Conservation (phyloP, 2,113 vertebrate genomes). For the Atherinomorus stipes region DNA sequence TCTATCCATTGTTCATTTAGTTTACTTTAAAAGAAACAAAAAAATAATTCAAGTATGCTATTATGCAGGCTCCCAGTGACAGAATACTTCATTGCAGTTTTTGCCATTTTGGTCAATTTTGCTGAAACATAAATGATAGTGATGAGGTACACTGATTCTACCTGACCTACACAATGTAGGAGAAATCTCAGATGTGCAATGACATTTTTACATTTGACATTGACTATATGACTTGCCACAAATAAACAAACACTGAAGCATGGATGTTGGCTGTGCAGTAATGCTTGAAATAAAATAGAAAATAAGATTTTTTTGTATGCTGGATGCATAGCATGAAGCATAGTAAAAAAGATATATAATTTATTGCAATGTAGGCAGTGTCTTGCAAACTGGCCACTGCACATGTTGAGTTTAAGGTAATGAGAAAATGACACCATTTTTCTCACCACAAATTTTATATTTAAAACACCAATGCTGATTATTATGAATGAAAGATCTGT, state of each 20-base stretch:
- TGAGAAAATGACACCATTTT: background rate
- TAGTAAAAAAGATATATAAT: too few species aligned
- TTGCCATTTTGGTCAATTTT: background rate
- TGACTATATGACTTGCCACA: too few species aligned
- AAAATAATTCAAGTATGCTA: background rate
- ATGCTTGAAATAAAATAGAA: too few species aligned
- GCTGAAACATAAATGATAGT: background rate
- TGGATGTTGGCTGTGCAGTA: too few species aligned
- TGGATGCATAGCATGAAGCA: background rate
- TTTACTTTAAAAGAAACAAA: background rate
- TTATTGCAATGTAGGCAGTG: background rate
- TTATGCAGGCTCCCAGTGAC: background rate
- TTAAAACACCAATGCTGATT: slow-evolving; percentile 4
- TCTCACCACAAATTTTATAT: background rate
- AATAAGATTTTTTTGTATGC: too few species aligned
- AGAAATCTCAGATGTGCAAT: background rate
- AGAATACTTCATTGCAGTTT: background rate
- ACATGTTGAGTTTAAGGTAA: background rate
- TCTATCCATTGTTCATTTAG: background rate
- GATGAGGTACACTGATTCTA: background rate
- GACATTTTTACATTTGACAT: too few species aligned
- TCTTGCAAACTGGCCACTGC: background rate
- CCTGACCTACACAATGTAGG: background rate
- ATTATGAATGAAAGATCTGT: slow-evolving; percentile 36
- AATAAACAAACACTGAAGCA: too few species aligned